phyloP scores from a whole-genome alignment of 2,113 vertebrate species.

The Rousettus leschenaultii region DNA sequence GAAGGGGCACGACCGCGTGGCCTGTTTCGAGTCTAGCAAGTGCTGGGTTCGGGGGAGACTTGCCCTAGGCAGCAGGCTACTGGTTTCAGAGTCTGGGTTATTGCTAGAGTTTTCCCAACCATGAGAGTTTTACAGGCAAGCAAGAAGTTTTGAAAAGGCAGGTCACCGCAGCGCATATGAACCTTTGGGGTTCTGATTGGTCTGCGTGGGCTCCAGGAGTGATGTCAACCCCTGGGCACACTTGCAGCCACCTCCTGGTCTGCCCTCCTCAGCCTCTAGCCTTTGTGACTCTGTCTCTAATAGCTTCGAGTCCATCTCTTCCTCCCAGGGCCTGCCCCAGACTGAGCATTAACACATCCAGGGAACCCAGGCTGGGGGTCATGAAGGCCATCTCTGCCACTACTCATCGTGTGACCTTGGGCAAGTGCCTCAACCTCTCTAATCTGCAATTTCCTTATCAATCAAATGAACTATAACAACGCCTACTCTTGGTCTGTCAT shows the following conservation, averaged over 20 bases:
- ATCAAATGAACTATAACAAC: background rate
- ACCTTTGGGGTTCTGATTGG: background rate
- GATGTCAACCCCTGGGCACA: background rate
- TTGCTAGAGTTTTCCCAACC: background rate
- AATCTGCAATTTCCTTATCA: background rate
- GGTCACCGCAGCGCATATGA: too few relatives aligned
- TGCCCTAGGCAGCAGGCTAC: too few relatives aligned
- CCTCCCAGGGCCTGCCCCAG: background rate
- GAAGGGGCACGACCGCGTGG: too few relatives aligned
- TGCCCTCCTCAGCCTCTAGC: background rate
- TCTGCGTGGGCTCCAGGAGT: background rate
- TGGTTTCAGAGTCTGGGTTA: background rate
- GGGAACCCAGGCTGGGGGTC: background rate
- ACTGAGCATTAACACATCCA: background rate
- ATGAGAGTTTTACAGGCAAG: background rate
- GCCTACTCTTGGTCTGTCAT: background rate
- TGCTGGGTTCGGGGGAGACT: fast-evolving
- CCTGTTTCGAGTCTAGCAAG: background rate
- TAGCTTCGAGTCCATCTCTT: background rate
- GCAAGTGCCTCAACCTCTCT: background rate
- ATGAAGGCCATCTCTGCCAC: background rate
- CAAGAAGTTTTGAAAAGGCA: background rate
- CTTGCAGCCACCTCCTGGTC: background rate
- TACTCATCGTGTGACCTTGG: background rate
- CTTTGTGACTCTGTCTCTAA: background rate